Percentiles rank a stretch among this genome's conserved stretches.
Conservation (phyloP, 2,797 vertebrate genomes). For the Anomalospiza imberbis region DNA sequence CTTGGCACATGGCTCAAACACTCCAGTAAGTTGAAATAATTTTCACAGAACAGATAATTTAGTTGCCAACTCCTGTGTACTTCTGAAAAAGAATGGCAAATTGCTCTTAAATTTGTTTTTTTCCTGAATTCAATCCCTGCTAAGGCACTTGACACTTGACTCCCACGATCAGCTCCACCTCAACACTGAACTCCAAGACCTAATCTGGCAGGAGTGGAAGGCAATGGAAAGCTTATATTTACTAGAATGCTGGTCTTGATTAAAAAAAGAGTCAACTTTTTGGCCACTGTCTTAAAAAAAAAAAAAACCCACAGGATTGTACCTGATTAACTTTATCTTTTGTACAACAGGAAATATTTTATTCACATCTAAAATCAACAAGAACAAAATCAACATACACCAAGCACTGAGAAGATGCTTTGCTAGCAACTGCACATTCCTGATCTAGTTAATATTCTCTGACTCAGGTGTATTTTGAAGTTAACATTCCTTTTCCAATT, state of each 20-base stretch:
- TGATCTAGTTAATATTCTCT: neutral
- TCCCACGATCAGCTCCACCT: neutral
- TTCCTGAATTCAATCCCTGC: neutral
- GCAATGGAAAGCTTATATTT: neutral
- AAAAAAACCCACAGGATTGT: neutral
- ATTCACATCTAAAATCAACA: neutral
- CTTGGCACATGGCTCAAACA: neutral
- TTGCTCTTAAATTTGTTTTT: constrained; percentile 6
- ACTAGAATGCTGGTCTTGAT: neutral
- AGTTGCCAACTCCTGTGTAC: neutral
- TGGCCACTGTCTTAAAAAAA: neutral
- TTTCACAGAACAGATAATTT: constrained; percentile 21
- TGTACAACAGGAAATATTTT: neutral
- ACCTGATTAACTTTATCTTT: neutral
- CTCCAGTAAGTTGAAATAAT: neutral
- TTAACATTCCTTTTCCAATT: neutral
- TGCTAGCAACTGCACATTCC: neutral
- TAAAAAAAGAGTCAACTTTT: neutral
- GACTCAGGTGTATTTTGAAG: neutral
- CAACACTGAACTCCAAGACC: neutral
- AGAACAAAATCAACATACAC: neutral
- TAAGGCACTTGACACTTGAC: neutral
- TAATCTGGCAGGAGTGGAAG: neutral
- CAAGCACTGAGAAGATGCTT: neutral
- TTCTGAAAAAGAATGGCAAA: neutral